A percentile compares a stretch with the other conserved stretches of the same genome.
These are phyloP conservation scores for Plutomurus gul DNA, from an alignment of 1,140 invertebrate species.

Conservation along the genomic window DNA sequence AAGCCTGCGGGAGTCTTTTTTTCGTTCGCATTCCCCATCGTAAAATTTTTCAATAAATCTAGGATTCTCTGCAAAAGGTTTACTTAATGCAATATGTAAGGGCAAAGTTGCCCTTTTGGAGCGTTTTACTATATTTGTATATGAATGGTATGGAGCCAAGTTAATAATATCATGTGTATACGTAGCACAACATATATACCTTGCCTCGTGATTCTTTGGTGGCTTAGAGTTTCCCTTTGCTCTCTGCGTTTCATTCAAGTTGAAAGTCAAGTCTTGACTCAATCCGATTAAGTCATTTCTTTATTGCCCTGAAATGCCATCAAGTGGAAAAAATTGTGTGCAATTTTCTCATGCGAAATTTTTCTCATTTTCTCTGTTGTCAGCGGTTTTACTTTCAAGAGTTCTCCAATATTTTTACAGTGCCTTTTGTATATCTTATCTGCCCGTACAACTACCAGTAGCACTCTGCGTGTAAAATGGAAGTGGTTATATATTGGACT, in stretches of 20 bases:
- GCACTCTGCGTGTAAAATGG: not conserved
- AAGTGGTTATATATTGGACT: not conserved
- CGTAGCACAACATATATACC: too few species aligned
- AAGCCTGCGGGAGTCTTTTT: slow-evolving; percentile 23
- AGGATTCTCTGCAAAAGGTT: slow-evolving; percentile 22
- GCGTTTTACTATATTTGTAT: not conserved
- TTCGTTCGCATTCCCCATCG: slow-evolving; percentile 9
- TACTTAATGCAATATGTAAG: not conserved
- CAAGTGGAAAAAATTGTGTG: slow-evolving; percentile 41
- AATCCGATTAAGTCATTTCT: slow-evolving; percentile 42
- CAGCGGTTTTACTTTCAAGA: slow-evolving; percentile 37
- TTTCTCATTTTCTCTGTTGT: slow-evolving; percentile 38
- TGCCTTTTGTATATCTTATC: slow-evolving; percentile 27
- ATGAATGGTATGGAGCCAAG: too few species aligned
- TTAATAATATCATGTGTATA: too few species aligned
- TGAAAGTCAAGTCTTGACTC: slow-evolving; percentile 32
- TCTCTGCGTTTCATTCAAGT: slow-evolving; percentile 23
- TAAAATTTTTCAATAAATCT: slow-evolving; percentile 37
- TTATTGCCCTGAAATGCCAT: slow-evolving; percentile 38
- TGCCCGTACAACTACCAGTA: not conserved
- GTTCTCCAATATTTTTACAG: slow-evolving; percentile 15
- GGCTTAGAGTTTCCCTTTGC: slow-evolving; percentile 9
- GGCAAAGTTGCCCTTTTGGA: not conserved
- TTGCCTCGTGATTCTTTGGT: too few species aligned
- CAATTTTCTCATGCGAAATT: slow-evolving; percentile 41